Evolutionary conservation across 1,140 invertebrate species (phyloP), one percentile per base, ranked within the genome.

Genomic region (Cotesia chilonis): DNA sequence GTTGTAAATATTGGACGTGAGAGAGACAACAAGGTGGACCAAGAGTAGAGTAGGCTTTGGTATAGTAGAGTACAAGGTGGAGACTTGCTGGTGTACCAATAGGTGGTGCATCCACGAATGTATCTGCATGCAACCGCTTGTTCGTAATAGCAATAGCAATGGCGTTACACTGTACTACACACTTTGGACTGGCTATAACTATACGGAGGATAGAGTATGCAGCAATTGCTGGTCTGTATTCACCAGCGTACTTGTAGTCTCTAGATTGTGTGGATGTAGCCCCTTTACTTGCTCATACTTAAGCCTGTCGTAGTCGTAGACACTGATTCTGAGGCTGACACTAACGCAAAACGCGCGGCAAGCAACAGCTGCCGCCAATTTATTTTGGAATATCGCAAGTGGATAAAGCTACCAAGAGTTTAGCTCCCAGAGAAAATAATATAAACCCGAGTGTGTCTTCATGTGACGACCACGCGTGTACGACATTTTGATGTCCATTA

Each of bases 361-460:
- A 9, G 77, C 81, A 81, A 82, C 83, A 86, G 82, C 84, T 85
- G 84, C 80, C 76, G 77, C 74, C 79, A 80, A 86, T 86, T 86
- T 84, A 85, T 86, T 86, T 85, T 83, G 75, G 79, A 86, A 83
- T 81, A 81, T 74, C 75, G 74, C 71, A 65, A 69, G 55, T 70
- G 66, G 61, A 59, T 59, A 52, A 59, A 59, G 52, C 36, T 17
- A 4, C 9, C 28, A 28, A 28, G 28, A 28, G 28, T 28, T 60
- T 6, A 37, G 20, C 4, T 20, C 17, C 20, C 10, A 68, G n/a
- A 55, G 41, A 54, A 5, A 14, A 55, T 28, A 35, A 55, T 12
- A 63, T 28, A 63, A 28, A 59, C 4, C 20, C 17, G 17, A 9
- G 17, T 28, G 20, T 59, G 20, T 59, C 12, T 55, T 55, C 54